Percentiles rank a stretch among this genome's conserved stretches.
Evolutionary conservation across 2,888 invertebrate species (phyloP).

Genomic region (Zelleria hepariella): DNA sequence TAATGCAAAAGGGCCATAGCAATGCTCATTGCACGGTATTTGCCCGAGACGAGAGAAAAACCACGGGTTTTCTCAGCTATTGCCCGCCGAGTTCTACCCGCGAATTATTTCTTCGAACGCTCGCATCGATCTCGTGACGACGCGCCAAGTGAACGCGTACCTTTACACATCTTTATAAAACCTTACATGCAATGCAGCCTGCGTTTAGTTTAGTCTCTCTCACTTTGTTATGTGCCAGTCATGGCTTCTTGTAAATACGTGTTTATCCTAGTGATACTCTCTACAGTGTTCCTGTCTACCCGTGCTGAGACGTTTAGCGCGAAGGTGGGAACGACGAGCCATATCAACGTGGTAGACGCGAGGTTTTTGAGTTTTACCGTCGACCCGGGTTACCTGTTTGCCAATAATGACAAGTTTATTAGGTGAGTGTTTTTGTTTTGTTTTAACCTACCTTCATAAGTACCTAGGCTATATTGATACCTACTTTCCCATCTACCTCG

Average conservation of each 20-base stretch:
- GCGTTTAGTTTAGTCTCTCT: neutral
- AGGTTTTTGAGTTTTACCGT: slow-evolving; percentile 82
- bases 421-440: too few relatives aligned
- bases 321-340: slow-evolving; percentile 73
- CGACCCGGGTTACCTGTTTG: slow-evolving; percentile 76
- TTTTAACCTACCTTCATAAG: too few relatives aligned
- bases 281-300: slow-evolving; percentile 14
- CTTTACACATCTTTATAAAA: slow-evolving; percentile 1
- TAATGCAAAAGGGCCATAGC: too few relatives aligned
- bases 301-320: slow-evolving; percentile 63
- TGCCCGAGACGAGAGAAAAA: too few relatives aligned
- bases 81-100: neutral
- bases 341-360: slow-evolving; percentile 75
- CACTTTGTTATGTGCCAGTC: neutral
- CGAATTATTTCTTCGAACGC: neutral
- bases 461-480: too few relatives aligned
- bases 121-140: neutral
- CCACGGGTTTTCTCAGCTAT: too few relatives aligned
- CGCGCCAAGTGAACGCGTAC: neutral
- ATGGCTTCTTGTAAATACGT: neutral
- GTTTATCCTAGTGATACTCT: neutral
- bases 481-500: too few relatives aligned
- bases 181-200: neutral
- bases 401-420: slow-evolving; percentile 38
- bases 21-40: too few relatives aligned